A percentile compares a stretch with the other conserved stretches of the same genome.
phyloP scores from a whole-genome alignment of 1,140 invertebrate species.

The Tachypleus tridentatus region DNA sequence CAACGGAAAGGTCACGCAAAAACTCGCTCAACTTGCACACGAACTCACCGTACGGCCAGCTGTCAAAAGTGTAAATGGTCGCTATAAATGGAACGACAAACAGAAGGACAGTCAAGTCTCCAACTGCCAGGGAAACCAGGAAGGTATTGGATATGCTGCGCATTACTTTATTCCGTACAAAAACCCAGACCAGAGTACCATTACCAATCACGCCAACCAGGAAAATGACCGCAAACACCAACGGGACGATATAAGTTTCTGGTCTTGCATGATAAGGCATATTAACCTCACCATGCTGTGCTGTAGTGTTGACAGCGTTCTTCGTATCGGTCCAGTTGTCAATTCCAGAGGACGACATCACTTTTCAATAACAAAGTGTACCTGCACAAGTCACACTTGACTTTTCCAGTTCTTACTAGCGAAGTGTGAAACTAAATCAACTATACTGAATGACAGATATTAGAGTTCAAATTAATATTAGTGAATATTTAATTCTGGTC shows the following conservation, averaged over 20 bases:
- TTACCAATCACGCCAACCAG: slow-evolving; percentile 77
- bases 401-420: too few relatives aligned
- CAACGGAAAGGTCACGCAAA: slow-evolving; percentile 78
- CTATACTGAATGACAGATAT: too few relatives aligned
- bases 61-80: slow-evolving; percentile 66
- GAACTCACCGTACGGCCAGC: slow-evolving; percentile 64
- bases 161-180: slow-evolving; percentile 62
- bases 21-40: slow-evolving; percentile 68
- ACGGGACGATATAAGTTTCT: slow-evolving; percentile 76
- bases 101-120: slow-evolving; percentile 66
- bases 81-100: slow-evolving; percentile 60
- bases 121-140: slow-evolving; percentile 62
- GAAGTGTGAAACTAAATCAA: too few relatives aligned
- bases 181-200: slow-evolving; percentile 72
- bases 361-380: too few relatives aligned
- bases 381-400: too few relatives aligned
- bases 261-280: slow-evolving; percentile 55
- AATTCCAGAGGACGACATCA: too few relatives aligned
- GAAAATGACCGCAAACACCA: slow-evolving; percentile 73
- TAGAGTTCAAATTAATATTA: too few relatives aligned
- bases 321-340: too few relatives aligned
- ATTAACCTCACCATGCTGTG: slow-evolving; percentile 33
- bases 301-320: too few relatives aligned
- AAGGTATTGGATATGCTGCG: slow-evolving; percentile 82
- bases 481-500: too few relatives aligned